phyloP scores from a whole-genome alignment of 1,140 invertebrate species.

The Brachionus paranguensis region DNA sequence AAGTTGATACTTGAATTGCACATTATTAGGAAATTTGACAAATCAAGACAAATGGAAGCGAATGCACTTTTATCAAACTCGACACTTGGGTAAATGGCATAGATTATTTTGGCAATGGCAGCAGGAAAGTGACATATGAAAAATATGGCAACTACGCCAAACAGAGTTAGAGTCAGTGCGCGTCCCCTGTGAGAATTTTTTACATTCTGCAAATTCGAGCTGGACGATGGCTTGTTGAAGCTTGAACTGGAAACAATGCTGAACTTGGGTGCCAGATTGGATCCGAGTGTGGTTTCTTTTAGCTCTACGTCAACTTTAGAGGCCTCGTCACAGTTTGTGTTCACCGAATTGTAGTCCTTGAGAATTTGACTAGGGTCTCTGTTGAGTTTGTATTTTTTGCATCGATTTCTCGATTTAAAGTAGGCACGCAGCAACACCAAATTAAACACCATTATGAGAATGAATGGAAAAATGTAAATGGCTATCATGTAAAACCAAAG shows the following conservation, averaged over 20 bases:
- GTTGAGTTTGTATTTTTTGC: conserved; percentile 18
- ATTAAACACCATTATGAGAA: conserved; percentile 6
- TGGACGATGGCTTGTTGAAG: background rate
- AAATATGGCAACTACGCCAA: conserved; percentile 35
- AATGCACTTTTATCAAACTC: conserved; percentile 20
- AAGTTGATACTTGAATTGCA: conserved; percentile 37
- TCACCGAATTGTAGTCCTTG: conserved; percentile 18
- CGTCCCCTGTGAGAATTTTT: background rate
- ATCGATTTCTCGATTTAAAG: conserved; percentile 21
- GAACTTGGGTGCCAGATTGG: background rate
- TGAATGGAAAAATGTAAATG: conserved; percentile 30
- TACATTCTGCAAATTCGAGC: background rate
- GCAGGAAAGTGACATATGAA: conserved; percentile 31
- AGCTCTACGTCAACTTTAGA: background rate
- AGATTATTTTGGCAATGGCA: conserved; percentile 16
- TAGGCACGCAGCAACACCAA: background rate
- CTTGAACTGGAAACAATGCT: background rate
- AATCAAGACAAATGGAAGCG: conserved; percentile 7
- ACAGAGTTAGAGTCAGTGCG: background rate
- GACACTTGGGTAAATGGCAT: background rate
- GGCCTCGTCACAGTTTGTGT: background rate
- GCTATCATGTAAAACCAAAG: conserved; percentile 38
- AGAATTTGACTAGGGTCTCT: conserved; percentile 11
- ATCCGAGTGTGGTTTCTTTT: background rate
- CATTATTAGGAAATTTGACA: conserved; percentile 36